Base-by-base conservation (phyloP, 2,888 invertebrate genomes). In the Vandiemenella viatica region DNA sequence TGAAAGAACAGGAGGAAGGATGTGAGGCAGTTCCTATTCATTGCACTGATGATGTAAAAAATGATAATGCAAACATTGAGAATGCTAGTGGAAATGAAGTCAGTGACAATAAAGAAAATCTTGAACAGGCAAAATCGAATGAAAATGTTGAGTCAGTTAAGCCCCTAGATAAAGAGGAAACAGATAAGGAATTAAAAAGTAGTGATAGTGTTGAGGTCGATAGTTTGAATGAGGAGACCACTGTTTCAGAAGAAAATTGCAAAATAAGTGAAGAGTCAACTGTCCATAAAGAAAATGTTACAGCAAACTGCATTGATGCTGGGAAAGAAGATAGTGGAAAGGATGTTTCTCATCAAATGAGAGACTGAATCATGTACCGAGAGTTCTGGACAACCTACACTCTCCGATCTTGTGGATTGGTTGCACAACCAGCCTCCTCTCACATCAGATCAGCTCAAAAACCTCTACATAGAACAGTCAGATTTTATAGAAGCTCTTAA, bases 401-500 rank as follows among this genome's bases (percentile, higher is more conserved):
- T 77, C 42, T 67, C 70, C 50, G 79, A 81, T 57, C 66, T 83
- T 19, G 62, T 83, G 22, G 67, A 69, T 45, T 80, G 82, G 70
- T 67, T 88, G 26, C 80, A 79, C 22, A 72, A 75, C 57, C 71
- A 75, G 37, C 72, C 69, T 10, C 72, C 81, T 45, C 70, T 89
- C 46, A 70, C 76, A 15, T 61, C 67, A 1, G 74, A 77, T 47
- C 76, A 82, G 56, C 68, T 89, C 45, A 61, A 71, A 1, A 72
- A 75, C 41, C 69, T 90, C 46, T 77, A 70, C 51, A 77, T 91
- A 15, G 77, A 77, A 38, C 74, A 83, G 60, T 74, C 76, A 5
- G 92, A 93, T 63, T 90, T 89, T 59, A 62, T 78, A 48, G 72
- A 71, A 57, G 92, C 92, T 4, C 66, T 91, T 20, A 82, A 84